phyloP scores from a whole-genome alignment of 2,113 vertebrate genomes.

The Pristiophorus japonicus region DNA sequence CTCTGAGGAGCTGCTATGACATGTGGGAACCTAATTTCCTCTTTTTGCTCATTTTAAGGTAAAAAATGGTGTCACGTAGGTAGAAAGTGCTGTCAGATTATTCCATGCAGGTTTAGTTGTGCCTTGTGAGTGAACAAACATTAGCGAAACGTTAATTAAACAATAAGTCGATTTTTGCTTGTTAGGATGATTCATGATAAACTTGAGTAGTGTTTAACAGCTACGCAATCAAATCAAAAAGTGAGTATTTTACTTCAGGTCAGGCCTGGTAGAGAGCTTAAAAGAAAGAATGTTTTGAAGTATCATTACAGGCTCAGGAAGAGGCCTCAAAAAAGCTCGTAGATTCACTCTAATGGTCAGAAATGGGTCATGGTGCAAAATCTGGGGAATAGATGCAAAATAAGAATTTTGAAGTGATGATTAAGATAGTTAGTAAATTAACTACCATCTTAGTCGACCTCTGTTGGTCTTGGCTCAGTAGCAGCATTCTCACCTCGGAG shows the following conservation, averaged over 20 bases:
- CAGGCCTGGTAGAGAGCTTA: not conserved
- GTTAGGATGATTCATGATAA: not conserved
- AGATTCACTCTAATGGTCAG: not conserved
- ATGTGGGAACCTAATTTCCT: not conserved
- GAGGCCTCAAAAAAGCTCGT: not conserved
- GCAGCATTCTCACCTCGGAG: not conserved
- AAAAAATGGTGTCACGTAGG: not conserved
- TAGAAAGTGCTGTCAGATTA: not conserved
- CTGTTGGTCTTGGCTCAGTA: not conserved
- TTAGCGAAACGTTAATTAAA: not conserved
- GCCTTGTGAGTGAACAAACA: not conserved
- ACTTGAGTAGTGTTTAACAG: not conserved
- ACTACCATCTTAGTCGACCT: not conserved
- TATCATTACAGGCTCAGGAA: not conserved
- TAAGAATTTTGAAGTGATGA: not conserved
- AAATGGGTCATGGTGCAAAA: not conserved
- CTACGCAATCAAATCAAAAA: not conserved
- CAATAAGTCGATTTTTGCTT: not conserved
- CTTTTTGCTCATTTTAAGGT: not conserved
- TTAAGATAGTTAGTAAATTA: no score
- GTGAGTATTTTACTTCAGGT: not conserved
- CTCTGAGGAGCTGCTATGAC: not conserved
- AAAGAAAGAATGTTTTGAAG: not conserved
- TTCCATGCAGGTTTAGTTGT: not conserved
- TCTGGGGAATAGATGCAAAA: not conserved